Conservation (phyloP, 2,113 vertebrate genomes). For the Menidia beryllina region DNA sequence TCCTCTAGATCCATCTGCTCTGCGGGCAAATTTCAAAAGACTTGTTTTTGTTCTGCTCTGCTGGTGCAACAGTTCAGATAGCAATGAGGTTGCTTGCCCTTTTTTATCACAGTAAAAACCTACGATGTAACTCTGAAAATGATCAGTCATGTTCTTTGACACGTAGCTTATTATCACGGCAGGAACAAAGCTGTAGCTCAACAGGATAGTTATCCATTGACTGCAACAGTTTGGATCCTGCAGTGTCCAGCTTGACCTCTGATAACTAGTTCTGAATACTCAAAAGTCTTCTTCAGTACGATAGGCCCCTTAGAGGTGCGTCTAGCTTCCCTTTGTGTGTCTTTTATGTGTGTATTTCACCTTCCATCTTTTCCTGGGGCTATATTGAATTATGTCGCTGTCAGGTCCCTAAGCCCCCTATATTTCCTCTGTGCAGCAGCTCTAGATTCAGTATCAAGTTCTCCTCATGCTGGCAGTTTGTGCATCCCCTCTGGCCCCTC, state of each 20-base stretch:
- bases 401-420: conserved; percentile 79
- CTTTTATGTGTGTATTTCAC: conserved; percentile 44
- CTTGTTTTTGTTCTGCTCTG: conserved; percentile 28
- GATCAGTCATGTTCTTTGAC: conserved; percentile 64
- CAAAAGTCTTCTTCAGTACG: conserved; percentile 49
- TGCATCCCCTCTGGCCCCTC: conserved; percentile 68
- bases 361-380: conserved; percentile 65
- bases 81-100: conserved; percentile 22
- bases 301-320: conserved; percentile 7
- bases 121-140: conserved; percentile 49
- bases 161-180: conserved; percentile 49
- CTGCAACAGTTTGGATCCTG: conserved; percentile 59
- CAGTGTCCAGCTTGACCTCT: conserved; percentile 58
- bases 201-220: conserved; percentile 55
- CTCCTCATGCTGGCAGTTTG: conserved; percentile 76
- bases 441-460: conserved; percentile 79
- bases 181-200: conserved; percentile 32
- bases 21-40: conserved; percentile 33
- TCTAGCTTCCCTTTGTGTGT: conserved; percentile 31
- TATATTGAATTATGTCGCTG: conserved; percentile 82
- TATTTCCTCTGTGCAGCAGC: conserved; percentile 76
- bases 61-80: conserved; percentile 29
- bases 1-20: conserved; percentile 57
- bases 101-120: conserved; percentile 44
- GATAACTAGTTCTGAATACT: conserved; percentile 64